Evolutionary conservation across 64 coral and sea anemone genomes (phyloP).

Genomic region (Acropora tenuis): DNA sequence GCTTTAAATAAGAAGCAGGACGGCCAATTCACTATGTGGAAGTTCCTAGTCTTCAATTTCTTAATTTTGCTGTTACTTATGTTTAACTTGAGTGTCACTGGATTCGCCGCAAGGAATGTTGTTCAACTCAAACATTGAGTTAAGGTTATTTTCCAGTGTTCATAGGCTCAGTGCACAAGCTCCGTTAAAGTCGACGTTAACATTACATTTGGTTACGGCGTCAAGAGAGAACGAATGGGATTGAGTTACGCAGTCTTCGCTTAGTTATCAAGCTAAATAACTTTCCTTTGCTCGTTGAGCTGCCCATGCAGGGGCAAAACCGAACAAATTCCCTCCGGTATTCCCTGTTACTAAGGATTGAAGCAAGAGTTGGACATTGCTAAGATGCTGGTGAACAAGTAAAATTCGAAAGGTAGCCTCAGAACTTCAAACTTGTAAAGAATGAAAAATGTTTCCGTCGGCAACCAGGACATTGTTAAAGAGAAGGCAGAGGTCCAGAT

Average conservation of each 20-base stretch:
- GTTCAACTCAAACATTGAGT: not conserved
- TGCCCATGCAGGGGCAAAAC: slow-evolving; percentile 2
- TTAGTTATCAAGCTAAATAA: not conserved
- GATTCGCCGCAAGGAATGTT: not conserved
- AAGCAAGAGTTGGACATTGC: slow-evolving; percentile 72
- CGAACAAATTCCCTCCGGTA: slow-evolving; percentile 24
- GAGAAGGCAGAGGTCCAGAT: slow-evolving; percentile 61
- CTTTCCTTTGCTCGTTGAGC: not conserved
- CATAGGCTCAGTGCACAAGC: not conserved
- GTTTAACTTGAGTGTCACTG: not conserved
- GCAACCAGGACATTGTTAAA: slow-evolving; percentile 76
- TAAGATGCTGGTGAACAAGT: slow-evolving; percentile 74
- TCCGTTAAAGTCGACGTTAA: not conserved
- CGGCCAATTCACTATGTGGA: not conserved
- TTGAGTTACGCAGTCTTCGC: not conserved
- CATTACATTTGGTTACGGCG: not conserved
- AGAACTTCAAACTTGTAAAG: slow-evolving; percentile 51
- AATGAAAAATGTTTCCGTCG: slow-evolving; percentile 66
- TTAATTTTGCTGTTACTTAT: not conserved
- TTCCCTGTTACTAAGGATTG: slow-evolving; percentile 22
- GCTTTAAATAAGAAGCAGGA: no score
- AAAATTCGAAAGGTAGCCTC: slow-evolving; percentile 49
- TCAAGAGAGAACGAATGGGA: not conserved
- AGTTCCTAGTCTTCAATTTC: not conserved
- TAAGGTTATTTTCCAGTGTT: not conserved